Evolutionary conservation across 1,140 invertebrate species (phyloP), one percentile per base, ranked within the genome.

Genomic region (Pseudoatta argentina): DNA sequence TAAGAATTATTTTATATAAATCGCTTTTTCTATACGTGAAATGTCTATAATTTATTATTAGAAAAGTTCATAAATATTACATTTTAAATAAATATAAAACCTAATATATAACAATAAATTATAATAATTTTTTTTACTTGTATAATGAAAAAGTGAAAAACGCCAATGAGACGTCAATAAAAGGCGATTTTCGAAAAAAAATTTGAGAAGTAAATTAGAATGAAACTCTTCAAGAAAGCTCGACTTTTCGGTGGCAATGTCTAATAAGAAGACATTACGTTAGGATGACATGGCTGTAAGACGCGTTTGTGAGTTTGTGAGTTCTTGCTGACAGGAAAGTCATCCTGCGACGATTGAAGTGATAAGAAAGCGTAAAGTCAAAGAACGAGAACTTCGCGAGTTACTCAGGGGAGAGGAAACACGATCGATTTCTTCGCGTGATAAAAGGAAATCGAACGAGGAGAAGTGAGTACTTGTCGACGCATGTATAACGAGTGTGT

Each of bases 401-500:
- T 64, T 24, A 18, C 16, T 69, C 14, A 21, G 30, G 1, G 44
- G 16, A 55, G 53, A 55, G 24, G 16, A 7, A 18, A 79, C 51
- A 51, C 61, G 48, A 55, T 79, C 63, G 77, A 67, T 79, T 79
- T 66, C 39, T 78, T 51, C 61, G 63, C 48, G n/a, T 48, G 48
- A 79, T 79, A 79, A 79, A 69, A 34, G 44, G 16, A 79, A 79
- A 67, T 79, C 48, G 55, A 44, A 34, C 30, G 48, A 53, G 48
- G 5, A 78, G 61, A 66, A 30, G 24, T 18, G 48, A 69, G 12
- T 39, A 69, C n/a, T 79, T 30, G 48, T 79, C 30, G 76, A 53
- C 27, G 63, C 63, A 79, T 79, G 30, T 79, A 79, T 79, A 79
- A 79, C 64, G 63, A 79, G n/a, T 55, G 27, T 79, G 61, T 66